Conservation (phyloP, 2,888 invertebrate genomes). For the Griposia aprilina region DNA sequence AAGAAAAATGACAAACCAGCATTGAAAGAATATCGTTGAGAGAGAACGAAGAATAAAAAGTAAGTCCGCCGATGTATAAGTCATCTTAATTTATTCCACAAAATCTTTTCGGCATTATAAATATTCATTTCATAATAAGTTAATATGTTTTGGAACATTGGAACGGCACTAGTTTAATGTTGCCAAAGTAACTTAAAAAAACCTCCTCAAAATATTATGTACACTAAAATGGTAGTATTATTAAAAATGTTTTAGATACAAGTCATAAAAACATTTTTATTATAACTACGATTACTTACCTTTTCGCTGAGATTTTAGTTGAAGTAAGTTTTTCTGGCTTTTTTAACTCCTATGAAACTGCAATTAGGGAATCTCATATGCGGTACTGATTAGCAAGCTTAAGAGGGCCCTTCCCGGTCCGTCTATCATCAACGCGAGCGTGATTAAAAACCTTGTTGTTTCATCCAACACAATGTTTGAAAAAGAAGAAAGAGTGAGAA, state of each 20-base stretch:
- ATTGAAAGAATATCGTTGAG: not conserved
- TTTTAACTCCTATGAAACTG: not conserved
- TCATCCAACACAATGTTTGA: too few relatives aligned
- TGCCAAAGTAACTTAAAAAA: not conserved
- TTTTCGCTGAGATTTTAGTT: not conserved
- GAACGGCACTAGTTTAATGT: not conserved
- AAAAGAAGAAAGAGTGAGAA: too few relatives aligned
- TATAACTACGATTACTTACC: not conserved
- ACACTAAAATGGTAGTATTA: not conserved
- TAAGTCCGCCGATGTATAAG: not conserved
- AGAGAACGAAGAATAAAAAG: too few relatives aligned
- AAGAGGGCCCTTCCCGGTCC: too few relatives aligned
- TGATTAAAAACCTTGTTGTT: too few relatives aligned
- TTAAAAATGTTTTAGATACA: not conserved
- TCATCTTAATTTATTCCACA: not conserved
- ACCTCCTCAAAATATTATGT: not conserved
- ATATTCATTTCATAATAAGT: not conserved
- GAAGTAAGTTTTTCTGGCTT: not conserved
- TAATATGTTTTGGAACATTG: not conserved
- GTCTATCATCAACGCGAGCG: too few relatives aligned
- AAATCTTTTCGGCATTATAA: not conserved
- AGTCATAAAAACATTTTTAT: too few relatives aligned
- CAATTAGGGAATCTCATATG: not conserved
- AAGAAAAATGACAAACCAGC: not conserved
- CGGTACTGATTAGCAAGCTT: too few relatives aligned